phyloP scores from a whole-genome alignment of 1,140 invertebrate species.

The Drosophila ironensis region DNA sequence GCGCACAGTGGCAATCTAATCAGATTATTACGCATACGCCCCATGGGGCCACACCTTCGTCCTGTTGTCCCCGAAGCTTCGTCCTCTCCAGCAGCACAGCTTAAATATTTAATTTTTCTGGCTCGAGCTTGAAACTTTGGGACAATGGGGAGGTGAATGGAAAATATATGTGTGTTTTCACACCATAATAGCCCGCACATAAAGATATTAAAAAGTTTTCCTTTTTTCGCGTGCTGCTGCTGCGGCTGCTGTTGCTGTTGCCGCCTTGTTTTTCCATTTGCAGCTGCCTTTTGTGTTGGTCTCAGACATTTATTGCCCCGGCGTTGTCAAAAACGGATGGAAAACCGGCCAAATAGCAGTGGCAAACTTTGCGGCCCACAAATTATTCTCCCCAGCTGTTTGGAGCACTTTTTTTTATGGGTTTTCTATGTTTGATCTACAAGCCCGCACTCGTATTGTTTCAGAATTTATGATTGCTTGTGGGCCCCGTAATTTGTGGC shows the following conservation, averaged over 20 bases:
- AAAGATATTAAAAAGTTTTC: constrained; percentile 76
- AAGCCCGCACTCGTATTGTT: not conserved
- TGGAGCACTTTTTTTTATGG: constrained; percentile 62
- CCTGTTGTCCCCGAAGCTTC: not conserved
- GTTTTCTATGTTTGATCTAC: constrained; percentile 62
- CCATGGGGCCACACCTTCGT: constrained; percentile 41
- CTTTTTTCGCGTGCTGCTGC: constrained; percentile 24
- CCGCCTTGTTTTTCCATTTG: constrained; percentile 50
- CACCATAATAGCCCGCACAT: constrained; percentile 60
- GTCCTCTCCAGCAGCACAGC: not conserved
- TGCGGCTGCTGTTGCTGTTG: no score
- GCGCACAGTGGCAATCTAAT: constrained; percentile 58
- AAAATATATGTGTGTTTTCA: constrained; percentile 7
- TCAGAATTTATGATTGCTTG: constrained; percentile 55
- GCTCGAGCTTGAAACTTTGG: not conserved
- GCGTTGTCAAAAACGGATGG: constrained; percentile 49
- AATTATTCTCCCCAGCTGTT: constrained; percentile 40
- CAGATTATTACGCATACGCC: constrained; percentile 76
- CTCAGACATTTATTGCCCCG: constrained; percentile 70
- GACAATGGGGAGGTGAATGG: not conserved
- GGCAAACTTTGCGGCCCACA: constrained; percentile 50
- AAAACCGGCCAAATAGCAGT: constrained; percentile 25
- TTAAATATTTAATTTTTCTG: constrained; percentile 70
- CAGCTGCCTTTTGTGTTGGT: constrained; percentile 53
- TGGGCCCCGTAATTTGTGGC: constrained; percentile 39